Evolutionary conservation across 2,888 invertebrate genomes (phyloP), one percentile per base, ranked within the genome.

Genomic region (Aproaerema taeniolella): DNA sequence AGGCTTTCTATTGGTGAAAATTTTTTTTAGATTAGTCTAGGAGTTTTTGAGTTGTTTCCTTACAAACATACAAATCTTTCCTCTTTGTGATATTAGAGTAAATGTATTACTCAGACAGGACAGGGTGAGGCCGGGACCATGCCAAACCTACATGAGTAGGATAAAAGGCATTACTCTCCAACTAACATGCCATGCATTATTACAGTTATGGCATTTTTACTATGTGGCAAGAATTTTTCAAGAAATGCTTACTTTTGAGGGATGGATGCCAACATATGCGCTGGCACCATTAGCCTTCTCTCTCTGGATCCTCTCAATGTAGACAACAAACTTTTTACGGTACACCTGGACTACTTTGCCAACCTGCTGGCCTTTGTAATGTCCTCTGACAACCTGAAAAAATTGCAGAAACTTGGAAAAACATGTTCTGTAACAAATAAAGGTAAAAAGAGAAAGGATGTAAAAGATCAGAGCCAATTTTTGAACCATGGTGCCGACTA

Each of bases 261-360:
- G 98, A 79, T 99, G 98, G 75, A 99, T 98, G 68, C 99, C 99
- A 52, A 99, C 98, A 70, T 98, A 97, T 38, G 98, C 99, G 55
- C 95, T 97, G 52, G 98, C 96, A 52, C 99, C 99, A 70, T 99
- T 99, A 44, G 98, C 98, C 76, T 99, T 99, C 78, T 99, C 99
- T 66, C 99, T 91, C 86, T 99, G 99, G 74, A 99, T 98, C 86
- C 99, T 93, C 88, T 99, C 99, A 82, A 99, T 96, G 88, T 99
- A 98, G 60, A 99, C 92, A 33, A 98, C 97, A 83, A 97, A 99
- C 86, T 99, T 99, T 85, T 99, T 99, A 74, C 99, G 94, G 90
- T 99, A 99, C 10, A 97, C 95, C 82, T 98, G 98, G 34, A 99
- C 95, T 44, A 99, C 95, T 88, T 99, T 99, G 66, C 99, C 99